These are phyloP conservation scores for Bombus waltoni DNA, from an alignment of 1,140 invertebrate species.

Conservation along the genomic window DNA sequence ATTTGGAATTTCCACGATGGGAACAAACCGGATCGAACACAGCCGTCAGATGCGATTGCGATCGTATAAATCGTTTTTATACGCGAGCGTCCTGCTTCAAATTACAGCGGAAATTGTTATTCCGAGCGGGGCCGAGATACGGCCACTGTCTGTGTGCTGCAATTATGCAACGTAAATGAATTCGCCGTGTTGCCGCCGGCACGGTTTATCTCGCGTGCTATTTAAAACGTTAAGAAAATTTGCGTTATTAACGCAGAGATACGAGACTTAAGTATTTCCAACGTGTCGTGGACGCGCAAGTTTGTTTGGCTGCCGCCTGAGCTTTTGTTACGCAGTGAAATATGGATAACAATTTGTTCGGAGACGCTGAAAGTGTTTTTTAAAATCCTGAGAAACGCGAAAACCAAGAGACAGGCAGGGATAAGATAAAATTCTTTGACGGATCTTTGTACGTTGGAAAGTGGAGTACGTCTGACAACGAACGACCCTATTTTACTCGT, in stretches of 20 bases:
- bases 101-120: slow-evolving; percentile 12
- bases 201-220: slow-evolving; percentile 4
- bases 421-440: not conserved
- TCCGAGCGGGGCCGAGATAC: not conserved
- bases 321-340: not conserved
- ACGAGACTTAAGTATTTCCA: not conserved
- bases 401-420: not conserved
- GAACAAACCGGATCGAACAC: not conserved
- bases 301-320: not conserved
- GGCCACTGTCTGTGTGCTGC: not conserved
- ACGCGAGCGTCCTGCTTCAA: not conserved
- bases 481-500: not conserved
- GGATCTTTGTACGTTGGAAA: not conserved
- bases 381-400: not conserved
- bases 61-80: slow-evolving; percentile 9
- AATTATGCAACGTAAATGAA: slow-evolving; percentile 33
- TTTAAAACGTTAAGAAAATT: slow-evolving; percentile 26
- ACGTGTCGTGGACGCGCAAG: not conserved
- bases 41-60: not conserved
- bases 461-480: not conserved
- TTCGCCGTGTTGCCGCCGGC: not conserved
- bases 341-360: not conserved
- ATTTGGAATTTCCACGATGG: not conserved
- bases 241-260: slow-evolving; percentile 5
- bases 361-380: not conserved